These are phyloP conservation scores for Parochlus steinenii DNA, from an alignment of 2,888 invertebrate species.

Conservation along the genomic window DNA sequence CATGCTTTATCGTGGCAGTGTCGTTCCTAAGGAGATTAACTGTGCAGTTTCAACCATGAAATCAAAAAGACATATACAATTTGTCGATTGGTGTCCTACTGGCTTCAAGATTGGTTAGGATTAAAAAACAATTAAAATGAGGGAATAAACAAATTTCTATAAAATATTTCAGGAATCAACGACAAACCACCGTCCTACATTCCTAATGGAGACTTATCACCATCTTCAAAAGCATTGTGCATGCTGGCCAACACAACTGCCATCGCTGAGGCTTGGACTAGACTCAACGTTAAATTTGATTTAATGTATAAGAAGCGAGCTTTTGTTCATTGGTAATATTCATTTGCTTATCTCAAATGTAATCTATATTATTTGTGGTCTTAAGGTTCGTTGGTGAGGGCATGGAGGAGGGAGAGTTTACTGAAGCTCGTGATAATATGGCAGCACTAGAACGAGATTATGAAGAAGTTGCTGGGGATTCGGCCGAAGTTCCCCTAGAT, in stretches of 20 bases:
- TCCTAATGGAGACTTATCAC: constrained; percentile 52
- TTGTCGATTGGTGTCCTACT: constrained; percentile 79
- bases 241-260: constrained; percentile 75
- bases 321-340: constrained; percentile 71
- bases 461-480: constrained; percentile 55
- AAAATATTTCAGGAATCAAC: constrained; percentile 38
- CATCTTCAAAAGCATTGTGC: constrained; percentile 66
- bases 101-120: constrained; percentile 49
- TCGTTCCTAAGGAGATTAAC: constrained; percentile 67
- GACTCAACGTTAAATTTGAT: constrained; percentile 78
- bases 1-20: constrained; percentile 62
- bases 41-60: constrained; percentile 56
- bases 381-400: constrained; percentile 64
- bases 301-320: constrained; percentile 81
- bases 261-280: constrained; percentile 68
- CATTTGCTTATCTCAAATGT: constrained; percentile 26
- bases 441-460: constrained; percentile 56
- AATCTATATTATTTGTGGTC: not conserved
- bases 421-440: constrained; percentile 63
- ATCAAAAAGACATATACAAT: constrained; percentile 50
- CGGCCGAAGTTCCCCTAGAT: not conserved
- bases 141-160: not conserved
- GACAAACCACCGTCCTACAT: constrained; percentile 60
- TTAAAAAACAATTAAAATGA: not conserved
- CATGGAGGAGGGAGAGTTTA: constrained; percentile 71